A percentile compares a stretch with the other conserved stretches of the same genome.
Evolutionary conservation across 2,888 invertebrate species (phyloP).

Genomic region (Lasioglossum figueresi): DNA sequence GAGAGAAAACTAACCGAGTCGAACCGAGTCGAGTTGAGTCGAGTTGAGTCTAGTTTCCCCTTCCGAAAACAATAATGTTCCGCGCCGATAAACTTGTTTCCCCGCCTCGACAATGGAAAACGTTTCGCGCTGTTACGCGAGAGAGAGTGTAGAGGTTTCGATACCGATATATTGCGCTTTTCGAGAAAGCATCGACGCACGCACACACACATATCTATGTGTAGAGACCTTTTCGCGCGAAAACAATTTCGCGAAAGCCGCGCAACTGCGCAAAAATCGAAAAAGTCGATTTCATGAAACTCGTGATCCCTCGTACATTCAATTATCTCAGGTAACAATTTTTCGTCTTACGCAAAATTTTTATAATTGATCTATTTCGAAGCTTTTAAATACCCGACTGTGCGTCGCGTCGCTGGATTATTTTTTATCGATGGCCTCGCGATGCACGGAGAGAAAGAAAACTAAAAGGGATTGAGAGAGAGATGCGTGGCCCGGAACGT

Average conservation of each 20-base stretch:
- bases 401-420: too few species aligned
- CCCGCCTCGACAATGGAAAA: constrained; percentile 6
- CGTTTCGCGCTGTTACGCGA: background rate
- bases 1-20: background rate
- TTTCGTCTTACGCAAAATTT: too few species aligned
- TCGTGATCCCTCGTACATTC: too few species aligned
- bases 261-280: too few species aligned
- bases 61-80: constrained; percentile 9
- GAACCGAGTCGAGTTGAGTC: background rate
- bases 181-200: background rate
- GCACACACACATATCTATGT: background rate
- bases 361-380: too few species aligned
- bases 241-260: constrained; percentile 1
- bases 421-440: too few species aligned
- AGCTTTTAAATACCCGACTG: too few species aligned
- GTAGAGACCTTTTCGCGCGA: background rate
- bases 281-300: too few species aligned
- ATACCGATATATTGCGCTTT: constrained; percentile 4
- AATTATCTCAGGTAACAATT: too few species aligned
- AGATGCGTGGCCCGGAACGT: background rate
- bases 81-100: background rate
- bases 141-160: background rate
- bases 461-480: too few species aligned
- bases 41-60: background rate
- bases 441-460: background rate